These are phyloP conservation scores for Nannoperca obscura DNA, from an alignment of 2,797 vertebrate species.

Conservation along the genomic window DNA sequence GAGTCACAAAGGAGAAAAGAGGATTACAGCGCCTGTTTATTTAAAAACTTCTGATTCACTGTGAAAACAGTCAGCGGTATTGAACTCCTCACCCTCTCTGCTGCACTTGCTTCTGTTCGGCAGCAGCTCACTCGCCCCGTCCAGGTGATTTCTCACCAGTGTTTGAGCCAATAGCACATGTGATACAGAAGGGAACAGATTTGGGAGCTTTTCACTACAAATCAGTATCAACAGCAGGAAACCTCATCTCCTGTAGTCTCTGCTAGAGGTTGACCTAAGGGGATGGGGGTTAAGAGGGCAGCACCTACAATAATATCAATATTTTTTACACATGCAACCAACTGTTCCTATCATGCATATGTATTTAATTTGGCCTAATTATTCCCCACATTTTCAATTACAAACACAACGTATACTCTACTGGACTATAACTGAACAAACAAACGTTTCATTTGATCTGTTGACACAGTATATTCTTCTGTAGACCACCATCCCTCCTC, in stretches of 20 bases:
- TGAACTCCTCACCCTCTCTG: conserved; percentile 64
- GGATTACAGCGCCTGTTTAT: conserved; percentile 17
- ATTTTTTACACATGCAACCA: background rate
- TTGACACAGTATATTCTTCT: background rate
- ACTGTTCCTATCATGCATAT: background rate
- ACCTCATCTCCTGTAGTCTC: background rate
- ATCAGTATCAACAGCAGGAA: background rate
- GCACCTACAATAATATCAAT: background rate
- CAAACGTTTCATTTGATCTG: background rate
- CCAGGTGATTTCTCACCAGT: conserved; percentile 60
- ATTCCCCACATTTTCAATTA: background rate
- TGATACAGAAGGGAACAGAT: conserved; percentile 34
- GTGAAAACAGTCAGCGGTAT: conserved; percentile 17
- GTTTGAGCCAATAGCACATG: conserved; percentile 79
- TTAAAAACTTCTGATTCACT: conserved; percentile 2
- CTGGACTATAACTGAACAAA: background rate
- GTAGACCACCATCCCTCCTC: conserved; percentile 40
- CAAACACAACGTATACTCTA: background rate
- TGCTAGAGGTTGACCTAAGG: background rate
- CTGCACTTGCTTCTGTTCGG: conserved; percentile 68
- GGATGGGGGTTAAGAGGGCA: background rate
- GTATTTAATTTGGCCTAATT: background rate
- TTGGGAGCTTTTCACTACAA: background rate
- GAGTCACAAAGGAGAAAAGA: conserved; percentile 60
- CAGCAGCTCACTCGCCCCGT: conserved; percentile 69